phyloP scores from a whole-genome alignment of 2,888 invertebrate genomes.

The Lamproptera curius region DNA sequence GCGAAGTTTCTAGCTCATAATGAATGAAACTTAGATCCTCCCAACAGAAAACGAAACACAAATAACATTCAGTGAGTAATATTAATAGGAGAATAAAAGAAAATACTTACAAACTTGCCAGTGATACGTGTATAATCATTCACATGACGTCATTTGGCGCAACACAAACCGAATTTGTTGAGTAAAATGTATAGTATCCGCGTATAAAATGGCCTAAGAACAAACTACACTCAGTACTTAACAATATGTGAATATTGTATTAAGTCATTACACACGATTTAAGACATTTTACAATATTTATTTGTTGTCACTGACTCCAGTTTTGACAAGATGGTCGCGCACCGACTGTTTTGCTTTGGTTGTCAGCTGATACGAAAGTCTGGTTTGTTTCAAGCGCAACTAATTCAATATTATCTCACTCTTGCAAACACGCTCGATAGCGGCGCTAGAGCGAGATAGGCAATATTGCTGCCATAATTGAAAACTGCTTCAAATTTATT shows the following conservation, averaged over 20 bases:
- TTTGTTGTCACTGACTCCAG: constrained; percentile 75
- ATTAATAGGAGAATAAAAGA: constrained; percentile 68
- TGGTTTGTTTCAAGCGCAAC: constrained; percentile 55
- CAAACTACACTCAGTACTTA: constrained; percentile 64
- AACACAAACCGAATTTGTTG: constrained; percentile 74
- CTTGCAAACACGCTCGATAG: constrained; percentile 21
- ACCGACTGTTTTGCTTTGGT: constrained; percentile 80
- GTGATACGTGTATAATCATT: constrained; percentile 76
- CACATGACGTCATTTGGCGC: constrained; percentile 79
- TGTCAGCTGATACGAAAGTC: constrained; percentile 77
- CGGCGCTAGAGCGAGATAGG: constrained; percentile 41
- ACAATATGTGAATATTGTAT: constrained; percentile 59
- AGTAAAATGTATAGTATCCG: constrained; percentile 67
- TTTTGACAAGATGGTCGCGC: constrained; percentile 80
- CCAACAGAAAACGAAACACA: constrained; percentile 43
- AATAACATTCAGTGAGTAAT: constrained; percentile 46
- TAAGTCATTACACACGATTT: constrained; percentile 70
- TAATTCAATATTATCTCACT: constrained; percentile 39
- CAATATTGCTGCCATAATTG: constrained; percentile 43
- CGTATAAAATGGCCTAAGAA: constrained; percentile 60
- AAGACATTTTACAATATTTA: constrained; percentile 76
- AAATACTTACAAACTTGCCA: constrained; percentile 76
- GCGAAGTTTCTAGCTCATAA: constrained; percentile 46
- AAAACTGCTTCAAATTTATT: constrained; percentile 51
- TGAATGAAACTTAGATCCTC: constrained; percentile 63